Evolutionary conservation across 1,140 invertebrate species (phyloP).

Genomic region (Zophobas atratus): DNA sequence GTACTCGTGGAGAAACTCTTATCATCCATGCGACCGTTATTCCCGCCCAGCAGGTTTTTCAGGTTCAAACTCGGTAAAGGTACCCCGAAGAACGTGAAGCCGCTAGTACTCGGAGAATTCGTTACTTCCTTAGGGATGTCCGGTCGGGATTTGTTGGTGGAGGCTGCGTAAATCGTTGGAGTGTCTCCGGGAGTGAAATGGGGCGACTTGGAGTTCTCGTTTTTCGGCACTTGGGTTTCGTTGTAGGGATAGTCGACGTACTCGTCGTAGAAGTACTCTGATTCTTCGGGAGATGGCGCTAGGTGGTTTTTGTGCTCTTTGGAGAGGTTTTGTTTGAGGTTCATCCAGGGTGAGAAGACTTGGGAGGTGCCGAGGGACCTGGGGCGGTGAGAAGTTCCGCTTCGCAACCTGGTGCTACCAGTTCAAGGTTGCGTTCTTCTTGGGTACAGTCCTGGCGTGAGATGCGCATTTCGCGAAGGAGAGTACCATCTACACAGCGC

Average conservation of each 20-base stretch:
- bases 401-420: constrained; percentile 76
- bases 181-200: constrained; percentile 70
- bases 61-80: constrained; percentile 83
- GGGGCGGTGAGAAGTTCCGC: constrained; percentile 73
- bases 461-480: constrained; percentile 80
- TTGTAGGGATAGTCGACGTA: constrained; percentile 83
- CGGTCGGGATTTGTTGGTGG: constrained; percentile 71
- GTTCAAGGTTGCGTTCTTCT: constrained; percentile 70
- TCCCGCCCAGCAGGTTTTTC: constrained; percentile 74
- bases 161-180: constrained; percentile 78
- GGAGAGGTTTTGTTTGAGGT: constrained; percentile 63
- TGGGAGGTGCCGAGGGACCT: constrained; percentile 57
- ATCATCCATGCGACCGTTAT: constrained; percentile 65
- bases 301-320: constrained; percentile 68
- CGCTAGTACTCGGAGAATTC: constrained; percentile 70
- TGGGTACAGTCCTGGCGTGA: constrained; percentile 77
- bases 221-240: constrained; percentile 66
- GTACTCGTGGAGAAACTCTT: constrained; percentile 44
- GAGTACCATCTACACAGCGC: constrained; percentile 81
- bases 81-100: constrained; percentile 89
- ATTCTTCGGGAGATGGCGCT: constrained; percentile 77
- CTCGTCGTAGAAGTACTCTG: constrained; percentile 87
- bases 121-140: constrained; percentile 66
- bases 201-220: constrained; percentile 52
- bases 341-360: constrained; percentile 70